Base-by-base conservation (phyloP, 2,113 vertebrate genomes). In the Sula dactylatra region DNA sequence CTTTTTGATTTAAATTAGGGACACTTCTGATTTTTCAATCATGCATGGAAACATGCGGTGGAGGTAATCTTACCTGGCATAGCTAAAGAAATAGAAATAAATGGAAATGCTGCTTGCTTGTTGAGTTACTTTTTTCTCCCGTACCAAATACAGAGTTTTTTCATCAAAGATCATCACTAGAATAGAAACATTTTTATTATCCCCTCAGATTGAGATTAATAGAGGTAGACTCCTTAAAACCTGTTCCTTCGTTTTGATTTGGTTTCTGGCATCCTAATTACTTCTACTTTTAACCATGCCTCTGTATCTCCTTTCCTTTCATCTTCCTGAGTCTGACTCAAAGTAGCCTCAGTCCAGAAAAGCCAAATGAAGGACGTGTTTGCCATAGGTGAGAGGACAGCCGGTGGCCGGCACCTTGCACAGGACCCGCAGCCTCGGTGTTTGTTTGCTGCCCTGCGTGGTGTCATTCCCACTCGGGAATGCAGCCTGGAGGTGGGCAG, bases 261-360 rank as follows among this genome's bases (percentile, higher is more conserved):
- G 54, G 52, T 80, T 96, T 82, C 82, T 6, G 19, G n/a, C 90
- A 90, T 84, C 86, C 69, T 83, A n/a, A 47, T 78, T 81, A 59
- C 76, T 93, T 42, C 72, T 79, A 0, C 86, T 77, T 55, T 65
- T 65, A 29, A 11, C 80, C 26, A 2, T 74, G 49, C 55, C 40
- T 74, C 76, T 64, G 9, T 32, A 14, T 69, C 90, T 71, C 87
- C 84, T 82, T 77, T 34, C 72, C 76, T 78, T 83, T 91, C 80
- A 86, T 89, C 83, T 79, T 52, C 72, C 67, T 1, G 8, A 20
- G 45, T 18, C 59, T 50, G 66, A 31, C 0, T 50, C 82, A 54
- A 71, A 67, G 79, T 61, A 67, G 56, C 69, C 64, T 83, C 16
- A 13, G 64, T 38, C 3, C 47, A 82, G 74, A 21, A 26, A 9